Evolutionary conservation across 2,113 vertebrate species (phyloP), one percentile per base, ranked within the genome.

Genomic region (Dolichotis patagonum): DNA sequence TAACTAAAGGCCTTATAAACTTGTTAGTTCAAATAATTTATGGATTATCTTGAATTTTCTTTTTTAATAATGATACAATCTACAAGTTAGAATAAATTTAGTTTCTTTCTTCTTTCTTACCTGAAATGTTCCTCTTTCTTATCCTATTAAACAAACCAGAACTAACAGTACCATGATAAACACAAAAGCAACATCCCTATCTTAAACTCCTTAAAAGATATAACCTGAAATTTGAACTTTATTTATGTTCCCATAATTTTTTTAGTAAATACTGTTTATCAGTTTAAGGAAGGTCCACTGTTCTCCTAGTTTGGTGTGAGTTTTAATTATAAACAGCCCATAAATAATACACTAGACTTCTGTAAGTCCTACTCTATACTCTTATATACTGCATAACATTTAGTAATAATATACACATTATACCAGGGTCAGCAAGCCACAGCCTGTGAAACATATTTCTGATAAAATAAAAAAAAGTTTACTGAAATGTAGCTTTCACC

Each of bases 1-100:
- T 85, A 77, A 20, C 82, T 86, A 85, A 46, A 7, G n/a, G 30
- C 22, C 58, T 87, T 87, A 28, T 20, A 95, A 93, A 94, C 17
- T 49, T 88, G 12, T 93, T 91, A 78, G 24, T 71, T 96, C 85
- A 88, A 89, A 92, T 41, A 89, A 85, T 80, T 75, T 81, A 41
- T 60, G n/a, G 17, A 81, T 75, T 86, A 69, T 69, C 69, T 96
- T 83, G 7, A 19, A 89, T 89, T 91, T 88, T 92, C 67, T 85
- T 94, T 52, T 93, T 85, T 41, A 95, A 83, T 94, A 94, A 71
- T 69, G 52, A 95, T 85, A 85, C 32, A 46, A 20, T 94, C 52
- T 65, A 52, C 5, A 92, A 38, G 14, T 81, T 85, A 62, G 11
- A 88, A 60, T 17, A 94, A 87, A 88, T 38, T 62, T 89, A 84